phyloP scores from a whole-genome alignment of 1,140 invertebrate genomes.

The Plectus sambesii region DNA sequence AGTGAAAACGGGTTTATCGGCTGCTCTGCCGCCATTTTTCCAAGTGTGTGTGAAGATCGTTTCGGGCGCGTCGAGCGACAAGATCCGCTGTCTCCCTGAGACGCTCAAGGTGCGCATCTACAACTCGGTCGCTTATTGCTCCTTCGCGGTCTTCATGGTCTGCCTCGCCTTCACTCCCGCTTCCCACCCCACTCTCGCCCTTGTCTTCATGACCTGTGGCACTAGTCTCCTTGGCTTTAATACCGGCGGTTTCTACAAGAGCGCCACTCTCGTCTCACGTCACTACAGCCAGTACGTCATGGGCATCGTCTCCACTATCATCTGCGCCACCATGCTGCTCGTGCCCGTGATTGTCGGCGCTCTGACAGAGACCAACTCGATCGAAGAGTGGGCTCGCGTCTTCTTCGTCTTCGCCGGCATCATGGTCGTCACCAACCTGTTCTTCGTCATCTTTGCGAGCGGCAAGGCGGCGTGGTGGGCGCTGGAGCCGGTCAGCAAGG shows the following conservation, averaged over 20 bases:
- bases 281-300: conserved; percentile 23
- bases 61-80: too few relatives aligned
- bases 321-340: conserved; percentile 22
- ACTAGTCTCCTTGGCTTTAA: conserved; percentile 20
- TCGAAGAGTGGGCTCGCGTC: conserved; percentile 23
- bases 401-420: conserved; percentile 18
- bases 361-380: conserved; percentile 20
- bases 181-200: conserved; percentile 9
- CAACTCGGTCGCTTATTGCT: conserved; percentile 40
- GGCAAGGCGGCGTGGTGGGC: conserved; percentile 18
- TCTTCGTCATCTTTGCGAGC: conserved; percentile 20
- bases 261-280: conserved; percentile 20
- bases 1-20: conserved; percentile 25
- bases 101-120: conserved; percentile 40
- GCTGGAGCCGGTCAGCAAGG: too few relatives aligned
- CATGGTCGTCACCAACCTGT: conserved; percentile 22
- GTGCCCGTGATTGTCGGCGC: conserved; percentile 23
- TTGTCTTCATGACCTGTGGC: conserved; percentile 12
- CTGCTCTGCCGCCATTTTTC: conserved; percentile 29
- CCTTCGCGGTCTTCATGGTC: conserved; percentile 27
- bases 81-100: conserved; percentile 34
- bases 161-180: conserved; percentile 39
- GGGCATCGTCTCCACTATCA: conserved; percentile 22
- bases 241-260: conserved; percentile 24
- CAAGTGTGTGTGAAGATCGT: too few relatives aligned